Conservation (phyloP, 1,140 invertebrate species). For the Teleopsis dalmanni region DNA sequence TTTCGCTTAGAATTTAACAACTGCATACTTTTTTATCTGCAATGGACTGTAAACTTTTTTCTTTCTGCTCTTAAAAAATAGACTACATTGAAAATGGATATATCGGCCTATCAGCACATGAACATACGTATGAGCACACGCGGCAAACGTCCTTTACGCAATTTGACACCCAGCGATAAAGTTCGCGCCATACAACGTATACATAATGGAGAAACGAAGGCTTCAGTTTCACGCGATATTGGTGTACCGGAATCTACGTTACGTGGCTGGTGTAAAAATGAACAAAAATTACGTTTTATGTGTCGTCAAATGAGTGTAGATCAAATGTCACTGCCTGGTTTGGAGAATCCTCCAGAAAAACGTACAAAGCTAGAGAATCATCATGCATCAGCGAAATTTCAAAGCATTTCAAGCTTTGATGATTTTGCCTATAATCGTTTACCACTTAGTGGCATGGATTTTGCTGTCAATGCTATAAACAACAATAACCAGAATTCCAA, state of each 20-base stretch:
- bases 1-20: too few relatives aligned
- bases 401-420: slow-evolving; percentile 14
- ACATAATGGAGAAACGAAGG: slow-evolving; percentile 68
- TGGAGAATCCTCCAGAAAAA: slow-evolving; percentile 44
- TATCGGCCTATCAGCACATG: slow-evolving; percentile 11
- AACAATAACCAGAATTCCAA: slow-evolving; percentile 8
- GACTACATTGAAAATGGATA: too few relatives aligned
- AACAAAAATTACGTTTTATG: slow-evolving; percentile 61
- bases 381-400: slow-evolving; percentile 33
- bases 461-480: slow-evolving; percentile 24
- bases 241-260: slow-evolving; percentile 70
- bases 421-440: slow-evolving; percentile 4
- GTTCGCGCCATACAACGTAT: slow-evolving; percentile 65
- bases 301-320: slow-evolving; percentile 53
- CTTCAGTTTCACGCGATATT: slow-evolving; percentile 66
- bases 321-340: slow-evolving; percentile 15
- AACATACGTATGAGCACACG: slow-evolving; percentile 25
- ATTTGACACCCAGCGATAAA: slow-evolving; percentile 61
- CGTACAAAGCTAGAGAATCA: slow-evolving; percentile 42
- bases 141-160: slow-evolving; percentile 58
- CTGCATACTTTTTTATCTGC: too few relatives aligned
- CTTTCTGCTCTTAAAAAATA: too few relatives aligned
- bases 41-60: too few relatives aligned
- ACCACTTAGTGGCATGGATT: slow-evolving; percentile 21
- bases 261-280: slow-evolving; percentile 72